Base-by-base conservation (phyloP, 2,113 vertebrate species). In the Pimephales promelas region DNA sequence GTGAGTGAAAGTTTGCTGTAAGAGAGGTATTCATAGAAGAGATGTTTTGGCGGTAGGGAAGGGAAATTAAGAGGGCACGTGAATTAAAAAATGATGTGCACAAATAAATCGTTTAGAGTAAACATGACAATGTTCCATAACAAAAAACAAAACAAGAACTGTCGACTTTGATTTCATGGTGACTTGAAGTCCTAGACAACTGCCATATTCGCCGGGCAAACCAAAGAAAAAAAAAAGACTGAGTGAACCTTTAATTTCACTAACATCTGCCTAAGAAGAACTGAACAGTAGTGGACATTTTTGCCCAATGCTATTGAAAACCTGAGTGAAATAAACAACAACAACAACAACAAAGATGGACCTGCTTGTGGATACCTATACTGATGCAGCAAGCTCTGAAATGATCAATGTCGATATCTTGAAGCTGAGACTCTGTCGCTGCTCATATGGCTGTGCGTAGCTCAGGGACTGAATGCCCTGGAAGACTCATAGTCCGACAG, bases 401-500 rank as follows among this genome's bases (percentile, higher is more conserved):
- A 79, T 79, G 40, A 79, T 79, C 59, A 79, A 31, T 64, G 59
- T 49, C 47, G 77, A 45, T 79, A 28, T 79, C 40, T 31, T 79
- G 24, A 64, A 43, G 34, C 16, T 94, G 93, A 92, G 91, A 88
- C 89, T 87, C 71, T 10, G 73, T 34, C 83, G 89, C 40, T 86
- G 34, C 78, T 85, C 22, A 85, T 83, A 88, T 92, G 89, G 92
- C 92, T 88, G 90, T 92, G 93, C 91, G 87, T 89, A 83, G 81
- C 72, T 95, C 96, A 99, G 81, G 97, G 97, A 90, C 96, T 97
- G 91, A 98, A 96, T 88, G 97, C 95, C 93, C 96, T 96, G 91
- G 96, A 96, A 95, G 98, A 96, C 93, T 99, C 98, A 2, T 94
- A 99, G 89, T 99, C 98, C 22, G 97, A 96, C 85, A 97, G 87